Evolutionary conservation across 2,888 invertebrate genomes (phyloP), one percentile per base, ranked within the genome.

Genomic region (Sarcophaga variegata): DNA sequence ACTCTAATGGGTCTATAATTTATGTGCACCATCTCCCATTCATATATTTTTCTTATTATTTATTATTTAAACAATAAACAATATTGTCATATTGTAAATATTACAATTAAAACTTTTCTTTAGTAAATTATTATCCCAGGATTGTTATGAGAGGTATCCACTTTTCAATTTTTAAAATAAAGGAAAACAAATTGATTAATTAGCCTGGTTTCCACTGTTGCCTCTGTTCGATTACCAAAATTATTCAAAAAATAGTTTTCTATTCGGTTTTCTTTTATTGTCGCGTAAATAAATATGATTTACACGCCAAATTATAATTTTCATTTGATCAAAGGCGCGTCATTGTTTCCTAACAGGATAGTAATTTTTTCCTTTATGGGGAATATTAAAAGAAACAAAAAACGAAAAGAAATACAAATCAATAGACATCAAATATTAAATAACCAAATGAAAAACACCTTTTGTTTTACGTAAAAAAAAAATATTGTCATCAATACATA

Each of bases 271-370:
- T 37, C 37, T 37, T 37, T 10, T 37, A 37, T 37, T 10, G 37
- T 37, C 8, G 10, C 8, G 2, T 37, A 37, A 37, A 37, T 67
- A 67, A 85, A 81, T 76, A 81, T 85, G 84, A 85, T 85, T 85
- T 85, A 85, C 71, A 81, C 84, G 76, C 76, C 49, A 85, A 85
- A 81, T 81, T 76, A 60, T 80, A 84, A 81, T 81, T 85, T 85
- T 62, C 80, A 71, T 71, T 37, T 77, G 76, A 71, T 80, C 81
- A 76, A 81, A 78, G 77, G 25, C 20, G 66, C 71, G 27, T 59
- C 4, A 11, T 67, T 54, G 64, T 66, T 76, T 66, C 37, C 64
- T 1, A 63, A 25, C 5, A 72, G 11, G 47, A 72, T 62, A 45
- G 72, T 10, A 64, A 22, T 22, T 25, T 37, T 20, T 22, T 70